Percentiles rank a stretch among this genome's conserved stretches.
phyloP scores from a whole-genome alignment of 2,797 vertebrate genomes.

The Notamacropus eugenii region DNA sequence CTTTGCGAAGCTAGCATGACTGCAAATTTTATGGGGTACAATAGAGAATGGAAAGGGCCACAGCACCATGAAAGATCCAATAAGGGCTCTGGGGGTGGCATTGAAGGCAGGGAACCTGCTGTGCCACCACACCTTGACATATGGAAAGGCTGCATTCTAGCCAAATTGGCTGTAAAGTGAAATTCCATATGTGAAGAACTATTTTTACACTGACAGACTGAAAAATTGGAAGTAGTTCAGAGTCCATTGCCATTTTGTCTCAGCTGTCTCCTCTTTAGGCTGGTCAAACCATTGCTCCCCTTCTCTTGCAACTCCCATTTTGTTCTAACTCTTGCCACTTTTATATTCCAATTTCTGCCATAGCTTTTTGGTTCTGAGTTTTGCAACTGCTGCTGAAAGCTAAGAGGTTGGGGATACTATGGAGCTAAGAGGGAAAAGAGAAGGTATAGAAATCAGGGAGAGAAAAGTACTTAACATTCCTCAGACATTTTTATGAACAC shows the following conservation, averaged over 20 bases:
- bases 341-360: not conserved
- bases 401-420: not conserved
- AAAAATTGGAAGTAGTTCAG: conserved; percentile 34
- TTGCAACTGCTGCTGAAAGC: not conserved
- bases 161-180: not conserved
- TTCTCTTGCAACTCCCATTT: not conserved
- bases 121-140: not conserved
- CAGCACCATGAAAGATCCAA: not conserved
- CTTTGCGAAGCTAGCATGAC: conserved; percentile 6
- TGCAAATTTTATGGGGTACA: conserved; percentile 13
- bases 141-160: not conserved
- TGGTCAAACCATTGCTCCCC: not conserved
- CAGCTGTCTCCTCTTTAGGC: not conserved
- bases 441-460: not conserved
- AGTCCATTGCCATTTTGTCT: not conserved
- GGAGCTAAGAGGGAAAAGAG: not conserved
- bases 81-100: not conserved
- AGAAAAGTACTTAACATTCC: not conserved
- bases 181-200: conserved; percentile 3
- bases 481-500: not conserved
- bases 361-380: not conserved
- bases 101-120: not conserved
- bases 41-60: conserved; percentile 1
- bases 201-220: not conserved
- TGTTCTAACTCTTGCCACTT: not conserved